phyloP scores from a whole-genome alignment of 2,113 vertebrate genomes.

The Noturus placidus region DNA sequence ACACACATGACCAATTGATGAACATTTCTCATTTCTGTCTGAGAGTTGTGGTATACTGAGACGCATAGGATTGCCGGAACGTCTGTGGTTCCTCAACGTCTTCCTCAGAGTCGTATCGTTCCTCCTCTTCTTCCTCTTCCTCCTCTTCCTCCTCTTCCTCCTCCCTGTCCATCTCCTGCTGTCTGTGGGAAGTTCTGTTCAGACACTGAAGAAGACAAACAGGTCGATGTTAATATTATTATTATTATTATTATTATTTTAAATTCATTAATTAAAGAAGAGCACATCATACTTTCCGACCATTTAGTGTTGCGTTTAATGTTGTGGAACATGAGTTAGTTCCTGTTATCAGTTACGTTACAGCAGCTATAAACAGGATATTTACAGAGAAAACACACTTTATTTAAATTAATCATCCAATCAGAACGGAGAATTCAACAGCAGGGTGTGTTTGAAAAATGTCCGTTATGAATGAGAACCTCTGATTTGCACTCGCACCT shows the following conservation, averaged over 20 bases:
- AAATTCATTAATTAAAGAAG: not conserved
- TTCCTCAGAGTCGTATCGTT: constrained; percentile 54
- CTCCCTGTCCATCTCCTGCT: constrained; percentile 44
- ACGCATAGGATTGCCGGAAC: constrained; percentile 61
- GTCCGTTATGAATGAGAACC: not conserved
- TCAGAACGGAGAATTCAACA: not conserved
- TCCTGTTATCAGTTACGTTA: not conserved
- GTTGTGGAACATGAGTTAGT: not conserved
- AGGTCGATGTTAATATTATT: not conserved
- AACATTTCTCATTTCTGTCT: constrained; percentile 42
- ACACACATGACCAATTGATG: not conserved
- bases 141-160: constrained; percentile 49
- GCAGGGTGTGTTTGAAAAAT: too few species aligned
- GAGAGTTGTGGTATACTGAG: constrained; percentile 56
- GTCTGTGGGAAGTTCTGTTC: constrained; percentile 46
- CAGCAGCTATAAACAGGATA: not conserved
- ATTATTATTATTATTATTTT: too few species aligned
- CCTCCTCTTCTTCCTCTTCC: constrained; percentile 56
- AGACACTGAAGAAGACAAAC: constrained; percentile 50
- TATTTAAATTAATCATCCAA: too few species aligned
- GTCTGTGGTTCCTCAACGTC: constrained; percentile 44
- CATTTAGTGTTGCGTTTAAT: not conserved
- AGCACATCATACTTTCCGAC: not conserved
- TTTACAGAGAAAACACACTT: too few species aligned
- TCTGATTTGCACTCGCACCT: too few species aligned